These are phyloP conservation scores for Lepidonotus clava DNA, from an alignment of 2,888 invertebrate genomes.

Conservation along the genomic window DNA sequence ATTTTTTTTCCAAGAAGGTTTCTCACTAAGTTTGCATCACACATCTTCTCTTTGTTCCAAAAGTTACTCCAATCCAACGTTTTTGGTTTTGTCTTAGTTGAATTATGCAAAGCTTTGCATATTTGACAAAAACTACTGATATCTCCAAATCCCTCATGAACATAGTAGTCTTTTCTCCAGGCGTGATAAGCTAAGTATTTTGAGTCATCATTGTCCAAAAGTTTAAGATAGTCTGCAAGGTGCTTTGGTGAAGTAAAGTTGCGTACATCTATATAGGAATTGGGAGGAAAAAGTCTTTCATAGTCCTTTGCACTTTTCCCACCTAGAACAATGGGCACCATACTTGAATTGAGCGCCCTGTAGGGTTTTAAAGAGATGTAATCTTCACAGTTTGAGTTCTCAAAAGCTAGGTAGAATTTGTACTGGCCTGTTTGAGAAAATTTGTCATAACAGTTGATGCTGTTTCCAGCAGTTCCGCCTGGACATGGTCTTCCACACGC, in stretches of 20 bases:
- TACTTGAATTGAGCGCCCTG: not conserved
- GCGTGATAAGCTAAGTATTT: not conserved
- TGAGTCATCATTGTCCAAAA: slow-evolving; percentile 81
- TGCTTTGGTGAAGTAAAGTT: slow-evolving; percentile 93
- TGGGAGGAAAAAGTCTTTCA: slow-evolving; percentile 34
- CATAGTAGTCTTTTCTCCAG: too few species aligned
- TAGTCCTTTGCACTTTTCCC: slow-evolving; percentile 52
- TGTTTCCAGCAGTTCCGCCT: slow-evolving; percentile 23
- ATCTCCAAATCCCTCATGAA: too few species aligned
- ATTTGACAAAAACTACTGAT: too few species aligned
- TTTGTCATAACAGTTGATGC: not conserved
- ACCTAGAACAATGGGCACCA: slow-evolving; percentile 61
- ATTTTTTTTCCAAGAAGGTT: too few species aligned
- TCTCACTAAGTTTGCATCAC: too few species aligned
- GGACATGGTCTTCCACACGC: too few species aligned
- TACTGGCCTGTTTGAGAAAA: not conserved
- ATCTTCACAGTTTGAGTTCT: slow-evolving; percentile 63
- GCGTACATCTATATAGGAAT: slow-evolving; percentile 95
- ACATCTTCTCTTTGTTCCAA: too few species aligned
- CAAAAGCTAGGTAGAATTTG: slow-evolving; percentile 65
- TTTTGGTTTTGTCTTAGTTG: too few species aligned
- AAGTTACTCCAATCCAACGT: too few species aligned
- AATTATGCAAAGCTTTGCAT: too few species aligned
- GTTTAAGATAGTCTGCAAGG: slow-evolving; percentile 91
- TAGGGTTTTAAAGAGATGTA: slow-evolving; percentile 64